These are phyloP conservation scores for Phaetusa simplex DNA, from an alignment of 2,113 vertebrate genomes.

Conservation along the genomic window DNA sequence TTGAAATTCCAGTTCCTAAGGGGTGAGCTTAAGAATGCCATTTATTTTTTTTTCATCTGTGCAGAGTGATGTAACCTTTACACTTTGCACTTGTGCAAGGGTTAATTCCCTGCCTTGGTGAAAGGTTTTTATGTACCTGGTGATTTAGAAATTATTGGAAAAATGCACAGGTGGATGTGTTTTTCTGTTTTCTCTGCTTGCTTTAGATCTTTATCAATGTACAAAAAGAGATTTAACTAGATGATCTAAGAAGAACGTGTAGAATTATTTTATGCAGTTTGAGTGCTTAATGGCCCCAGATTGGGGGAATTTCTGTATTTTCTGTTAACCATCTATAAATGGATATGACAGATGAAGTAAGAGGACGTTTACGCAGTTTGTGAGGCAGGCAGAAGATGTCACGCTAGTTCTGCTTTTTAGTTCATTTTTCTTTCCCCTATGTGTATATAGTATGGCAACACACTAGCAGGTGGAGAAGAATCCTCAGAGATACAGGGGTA, in stretches of 20 bases:
- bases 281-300: background rate
- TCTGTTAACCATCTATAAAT: background rate
- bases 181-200: background rate
- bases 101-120: background rate
- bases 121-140: background rate
- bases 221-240: background rate
- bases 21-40: background rate
- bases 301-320: background rate
- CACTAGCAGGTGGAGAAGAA: background rate
- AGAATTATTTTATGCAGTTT: background rate
- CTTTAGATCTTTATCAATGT: background rate
- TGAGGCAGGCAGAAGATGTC: background rate
- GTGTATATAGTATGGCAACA: background rate
- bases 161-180: background rate
- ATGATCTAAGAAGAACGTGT: background rate
- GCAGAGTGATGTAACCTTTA: background rate
- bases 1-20: background rate
- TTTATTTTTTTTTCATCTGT: background rate
- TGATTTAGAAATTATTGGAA: background rate
- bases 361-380: background rate
- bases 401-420: background rate
- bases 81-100: background rate
- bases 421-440: background rate
- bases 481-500: background rate
- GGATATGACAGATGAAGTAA: background rate